Evolutionary conservation across 2,113 vertebrate species (phyloP).

Genomic region (Clupea harengus): DNA sequence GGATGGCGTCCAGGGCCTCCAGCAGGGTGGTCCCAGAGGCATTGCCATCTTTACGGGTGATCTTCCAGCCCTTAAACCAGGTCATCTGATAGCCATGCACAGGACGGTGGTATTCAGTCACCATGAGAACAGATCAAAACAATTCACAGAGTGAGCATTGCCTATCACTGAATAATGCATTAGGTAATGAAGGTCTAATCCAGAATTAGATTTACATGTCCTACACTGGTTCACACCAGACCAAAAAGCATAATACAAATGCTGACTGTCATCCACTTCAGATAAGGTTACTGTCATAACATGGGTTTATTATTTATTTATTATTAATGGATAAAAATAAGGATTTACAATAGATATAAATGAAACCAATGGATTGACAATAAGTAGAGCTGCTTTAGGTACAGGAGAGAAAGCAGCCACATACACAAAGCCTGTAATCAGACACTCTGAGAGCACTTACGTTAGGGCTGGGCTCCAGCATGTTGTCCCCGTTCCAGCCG

Average conservation of each 20-base stretch:
- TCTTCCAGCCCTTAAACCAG: constrained; percentile 98
- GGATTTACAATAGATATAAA: neutral
- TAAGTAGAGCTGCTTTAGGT: neutral
- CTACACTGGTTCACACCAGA: neutral
- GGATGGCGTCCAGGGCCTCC: constrained; percentile 91
- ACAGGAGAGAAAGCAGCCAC: neutral
- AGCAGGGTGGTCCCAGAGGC: constrained; percentile 90
- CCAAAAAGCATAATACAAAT: neutral
- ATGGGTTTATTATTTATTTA: neutral
- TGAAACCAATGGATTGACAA: neutral
- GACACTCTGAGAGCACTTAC: constrained; percentile 65
- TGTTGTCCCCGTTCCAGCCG: constrained; percentile 98
- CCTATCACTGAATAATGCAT: neutral
- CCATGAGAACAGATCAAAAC: constrained; percentile 4
- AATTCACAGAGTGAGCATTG: neutral
- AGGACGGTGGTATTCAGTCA: constrained; percentile 29
- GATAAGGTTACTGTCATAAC: neutral
- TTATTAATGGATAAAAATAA: neutral
- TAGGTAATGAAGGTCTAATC: neutral
- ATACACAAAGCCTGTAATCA: neutral
- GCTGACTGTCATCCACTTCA: neutral
- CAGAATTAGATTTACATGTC: neutral
- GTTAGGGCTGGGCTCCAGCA: constrained; percentile 93
- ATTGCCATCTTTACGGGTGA: constrained; percentile 88
- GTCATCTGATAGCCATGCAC: constrained; percentile 79